A percentile compares a stretch with the other conserved stretches of the same genome.
Evolutionary conservation across 2,113 vertebrate species (phyloP).

Genomic region (Lepus europaeus): DNA sequence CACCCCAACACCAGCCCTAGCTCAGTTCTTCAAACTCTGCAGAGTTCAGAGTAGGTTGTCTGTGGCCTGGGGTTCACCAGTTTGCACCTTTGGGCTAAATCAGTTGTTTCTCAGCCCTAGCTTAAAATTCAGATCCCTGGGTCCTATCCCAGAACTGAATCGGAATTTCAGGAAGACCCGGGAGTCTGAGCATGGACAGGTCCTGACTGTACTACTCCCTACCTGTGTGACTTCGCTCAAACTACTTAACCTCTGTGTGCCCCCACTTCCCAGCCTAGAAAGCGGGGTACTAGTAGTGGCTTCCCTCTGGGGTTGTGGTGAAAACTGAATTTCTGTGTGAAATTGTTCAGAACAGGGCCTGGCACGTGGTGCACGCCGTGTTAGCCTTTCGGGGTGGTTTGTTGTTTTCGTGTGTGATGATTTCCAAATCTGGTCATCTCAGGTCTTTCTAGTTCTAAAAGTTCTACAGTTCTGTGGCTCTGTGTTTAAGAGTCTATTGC

Average conservation of each 20-base stretch:
- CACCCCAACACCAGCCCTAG: no score
- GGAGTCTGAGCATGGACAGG: neutral
- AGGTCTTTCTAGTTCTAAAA: neutral
- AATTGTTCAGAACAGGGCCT: constrained; percentile 23
- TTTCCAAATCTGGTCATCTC: neutral
- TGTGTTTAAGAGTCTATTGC: neutral
- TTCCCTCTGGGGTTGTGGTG: neutral
- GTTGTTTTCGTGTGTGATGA: neutral
- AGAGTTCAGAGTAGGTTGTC: neutral
- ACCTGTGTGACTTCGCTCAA: neutral
- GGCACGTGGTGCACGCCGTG: neutral
- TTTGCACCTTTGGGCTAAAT: constrained; percentile 3
- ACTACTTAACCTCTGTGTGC: neutral
- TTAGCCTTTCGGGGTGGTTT: neutral
- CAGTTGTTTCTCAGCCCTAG: neutral
- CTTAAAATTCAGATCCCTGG: neutral
- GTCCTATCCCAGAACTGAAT: neutral
- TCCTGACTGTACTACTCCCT: neutral
- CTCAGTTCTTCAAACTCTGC: constrained; percentile 1
- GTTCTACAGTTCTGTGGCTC: neutral
- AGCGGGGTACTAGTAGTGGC: neutral
- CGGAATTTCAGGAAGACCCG: constrained; percentile 11
- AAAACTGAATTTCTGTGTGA: neutral
- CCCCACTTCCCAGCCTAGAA: constrained; percentile 1
- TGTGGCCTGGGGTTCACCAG: neutral